phyloP scores from a whole-genome alignment of 1,140 invertebrate genomes.

The Oryzaephilus surinamensis region DNA sequence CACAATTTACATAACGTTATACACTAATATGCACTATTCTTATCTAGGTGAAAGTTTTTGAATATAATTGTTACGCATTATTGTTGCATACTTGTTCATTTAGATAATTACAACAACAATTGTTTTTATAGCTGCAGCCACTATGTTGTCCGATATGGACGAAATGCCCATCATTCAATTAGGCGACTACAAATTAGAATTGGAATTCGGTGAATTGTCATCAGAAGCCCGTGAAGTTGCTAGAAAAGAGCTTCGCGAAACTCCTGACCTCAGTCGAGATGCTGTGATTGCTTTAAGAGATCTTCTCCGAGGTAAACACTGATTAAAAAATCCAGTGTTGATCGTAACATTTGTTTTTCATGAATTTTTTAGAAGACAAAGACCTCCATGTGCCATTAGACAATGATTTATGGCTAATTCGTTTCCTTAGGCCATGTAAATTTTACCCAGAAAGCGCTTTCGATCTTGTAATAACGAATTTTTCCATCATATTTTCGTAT shows the following conservation, averaged over 20 bases:
- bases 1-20: too few relatives aligned
- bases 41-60: too few relatives aligned
- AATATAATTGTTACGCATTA: too few relatives aligned
- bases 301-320: slow-evolving; percentile 60
- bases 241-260: slow-evolving; percentile 58
- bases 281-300: slow-evolving; percentile 50
- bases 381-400: slow-evolving; percentile 57
- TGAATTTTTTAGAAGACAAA: slow-evolving; percentile 50
- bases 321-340: neutral
- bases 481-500: neutral
- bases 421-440: slow-evolving; percentile 68
- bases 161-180: slow-evolving; percentile 54
- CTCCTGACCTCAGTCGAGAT: slow-evolving; percentile 51
- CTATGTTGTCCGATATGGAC: slow-evolving; percentile 57
- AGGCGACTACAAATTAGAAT: slow-evolving; percentile 52
- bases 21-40: too few relatives aligned
- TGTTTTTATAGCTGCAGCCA: slow-evolving; percentile 44
- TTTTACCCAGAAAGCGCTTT: slow-evolving; percentile 68
- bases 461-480: slow-evolving; percentile 52
- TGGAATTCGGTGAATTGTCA: slow-evolving; percentile 54
- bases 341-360: slow-evolving; percentile 8
- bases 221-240: slow-evolving; percentile 59
- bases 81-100: too few relatives aligned
- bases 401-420: slow-evolving; percentile 60
- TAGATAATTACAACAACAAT: too few relatives aligned